A percentile compares a stretch with the other conserved stretches of the same genome.
Conservation (phyloP, 2,888 invertebrate species). For the Stratiomys singularior region DNA sequence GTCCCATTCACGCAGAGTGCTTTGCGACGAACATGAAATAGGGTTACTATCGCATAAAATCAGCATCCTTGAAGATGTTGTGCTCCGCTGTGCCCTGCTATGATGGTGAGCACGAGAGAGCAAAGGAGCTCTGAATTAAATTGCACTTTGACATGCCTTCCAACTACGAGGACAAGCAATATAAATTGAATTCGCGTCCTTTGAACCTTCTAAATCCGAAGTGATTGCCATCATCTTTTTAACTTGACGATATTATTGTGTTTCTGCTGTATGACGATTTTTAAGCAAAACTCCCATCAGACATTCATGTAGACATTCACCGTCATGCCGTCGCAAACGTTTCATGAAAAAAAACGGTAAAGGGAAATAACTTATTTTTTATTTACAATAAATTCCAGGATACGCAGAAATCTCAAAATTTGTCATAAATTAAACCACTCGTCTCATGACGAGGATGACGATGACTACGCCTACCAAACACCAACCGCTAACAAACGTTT, state of each 20-base stretch:
- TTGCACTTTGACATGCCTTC: neutral
- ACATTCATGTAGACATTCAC: neutral
- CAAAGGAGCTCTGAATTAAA: neutral
- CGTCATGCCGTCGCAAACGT: neutral
- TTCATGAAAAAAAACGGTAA: neutral
- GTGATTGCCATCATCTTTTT: neutral
- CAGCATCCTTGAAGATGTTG: neutral
- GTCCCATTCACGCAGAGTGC: neutral
- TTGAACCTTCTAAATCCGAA: neutral
- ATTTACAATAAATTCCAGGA: slow-evolving; percentile 21
- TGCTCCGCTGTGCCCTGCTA: too few relatives aligned
- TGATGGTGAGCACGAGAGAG: neutral
- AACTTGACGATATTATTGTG: neutral
- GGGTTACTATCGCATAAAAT: neutral
- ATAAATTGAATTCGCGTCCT: slow-evolving; percentile 20
- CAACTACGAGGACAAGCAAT: neutral
- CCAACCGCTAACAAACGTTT: neutral
- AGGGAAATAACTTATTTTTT: slow-evolving; percentile 23
- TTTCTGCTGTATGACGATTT: neutral
- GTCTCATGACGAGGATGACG: neutral
- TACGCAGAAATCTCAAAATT: slow-evolving; percentile 16
- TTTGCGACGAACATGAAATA: neutral
- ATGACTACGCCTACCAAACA: neutral
- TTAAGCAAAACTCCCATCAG: neutral
- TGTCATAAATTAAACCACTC: slow-evolving; percentile 32